Percentiles rank a stretch among this genome's conserved stretches.
Evolutionary conservation across 2,888 invertebrate species (phyloP).

Genomic region (Marasmarcha lunaedactyla): DNA sequence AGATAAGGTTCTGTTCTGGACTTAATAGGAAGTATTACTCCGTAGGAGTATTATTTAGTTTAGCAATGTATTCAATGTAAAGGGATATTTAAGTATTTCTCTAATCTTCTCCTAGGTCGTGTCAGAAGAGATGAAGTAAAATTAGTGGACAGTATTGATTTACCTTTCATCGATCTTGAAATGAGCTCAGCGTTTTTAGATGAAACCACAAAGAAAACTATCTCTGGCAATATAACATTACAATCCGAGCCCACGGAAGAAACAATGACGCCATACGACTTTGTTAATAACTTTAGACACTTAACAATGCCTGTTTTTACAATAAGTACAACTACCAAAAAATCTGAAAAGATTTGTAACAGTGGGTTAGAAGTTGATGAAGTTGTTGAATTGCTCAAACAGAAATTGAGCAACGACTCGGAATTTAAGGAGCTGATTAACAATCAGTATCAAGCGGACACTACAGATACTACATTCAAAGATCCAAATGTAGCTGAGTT

Average conservation of each 20-base stretch:
- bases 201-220: too few relatives aligned
- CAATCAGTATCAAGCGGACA: neutral
- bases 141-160: too few relatives aligned
- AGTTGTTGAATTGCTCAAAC: constrained; percentile 44
- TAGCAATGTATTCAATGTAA: too few relatives aligned
- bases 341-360: constrained; percentile 4
- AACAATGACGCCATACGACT: neutral
- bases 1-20: too few relatives aligned
- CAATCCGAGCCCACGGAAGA: too few relatives aligned
- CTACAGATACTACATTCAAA: constrained; percentile 12
- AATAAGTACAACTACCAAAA: constrained; percentile 19
- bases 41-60: too few relatives aligned
- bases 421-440: constrained; percentile 32
- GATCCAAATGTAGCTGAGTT: constrained; percentile 46
- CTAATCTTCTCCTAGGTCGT: neutral
- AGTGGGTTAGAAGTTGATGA: constrained; percentile 28
- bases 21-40: too few relatives aligned
- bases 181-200: too few relatives aligned
- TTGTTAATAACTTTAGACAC: neutral
- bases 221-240: too few relatives aligned
- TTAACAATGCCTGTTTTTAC: constrained; percentile 1
- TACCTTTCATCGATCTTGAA: too few relatives aligned
- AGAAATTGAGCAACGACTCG: constrained; percentile 42
- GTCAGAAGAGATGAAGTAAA: too few relatives aligned
- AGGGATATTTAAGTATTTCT: too few relatives aligned